Evolutionary conservation across 2,888 invertebrate species (phyloP).

Genomic region (Dysmachus trigonus): DNA sequence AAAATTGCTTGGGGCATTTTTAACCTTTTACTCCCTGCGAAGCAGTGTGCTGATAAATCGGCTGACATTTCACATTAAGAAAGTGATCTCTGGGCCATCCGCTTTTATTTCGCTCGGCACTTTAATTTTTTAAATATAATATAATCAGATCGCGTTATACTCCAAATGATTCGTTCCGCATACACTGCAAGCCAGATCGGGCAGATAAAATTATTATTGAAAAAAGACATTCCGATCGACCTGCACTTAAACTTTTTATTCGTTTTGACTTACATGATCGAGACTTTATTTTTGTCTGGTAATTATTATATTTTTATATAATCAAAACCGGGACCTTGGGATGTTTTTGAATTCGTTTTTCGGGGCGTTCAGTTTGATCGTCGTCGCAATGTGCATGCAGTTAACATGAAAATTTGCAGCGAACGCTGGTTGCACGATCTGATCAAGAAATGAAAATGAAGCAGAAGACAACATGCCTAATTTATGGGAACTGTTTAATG

Average conservation of each 20-base stretch:
- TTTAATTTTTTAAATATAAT: slow-evolving; percentile 4
- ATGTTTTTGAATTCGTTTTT: background rate
- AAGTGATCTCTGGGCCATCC: slow-evolving; percentile 1
- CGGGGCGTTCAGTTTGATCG: background rate
- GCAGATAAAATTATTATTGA: slow-evolving; percentile 12
- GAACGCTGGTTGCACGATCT: slow-evolving; percentile 8
- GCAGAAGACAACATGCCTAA: slow-evolving; percentile 24
- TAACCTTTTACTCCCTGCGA: background rate
- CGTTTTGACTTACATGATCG: slow-evolving; percentile 11
- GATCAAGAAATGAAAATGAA: slow-evolving; percentile 19
- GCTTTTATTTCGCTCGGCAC: background rate
- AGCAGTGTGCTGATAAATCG: background rate
- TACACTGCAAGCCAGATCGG: background rate
- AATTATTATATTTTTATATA: slow-evolving; percentile 31
- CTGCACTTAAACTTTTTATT: slow-evolving; percentile 4
- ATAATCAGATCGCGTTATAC: background rate
- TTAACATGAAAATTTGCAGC: slow-evolving; percentile 12
- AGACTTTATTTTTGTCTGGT: background rate
- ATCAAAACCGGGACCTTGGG: slow-evolving; percentile 24
- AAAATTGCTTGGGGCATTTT: no score
- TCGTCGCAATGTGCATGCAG: background rate
- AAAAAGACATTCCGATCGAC: background rate
- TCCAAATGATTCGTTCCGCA: background rate
- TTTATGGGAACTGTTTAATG: slow-evolving; percentile 38
- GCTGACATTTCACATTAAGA: slow-evolving; percentile 20